phyloP scores from a whole-genome alignment of 2,888 invertebrate species.

The Conus canariensis region DNA sequence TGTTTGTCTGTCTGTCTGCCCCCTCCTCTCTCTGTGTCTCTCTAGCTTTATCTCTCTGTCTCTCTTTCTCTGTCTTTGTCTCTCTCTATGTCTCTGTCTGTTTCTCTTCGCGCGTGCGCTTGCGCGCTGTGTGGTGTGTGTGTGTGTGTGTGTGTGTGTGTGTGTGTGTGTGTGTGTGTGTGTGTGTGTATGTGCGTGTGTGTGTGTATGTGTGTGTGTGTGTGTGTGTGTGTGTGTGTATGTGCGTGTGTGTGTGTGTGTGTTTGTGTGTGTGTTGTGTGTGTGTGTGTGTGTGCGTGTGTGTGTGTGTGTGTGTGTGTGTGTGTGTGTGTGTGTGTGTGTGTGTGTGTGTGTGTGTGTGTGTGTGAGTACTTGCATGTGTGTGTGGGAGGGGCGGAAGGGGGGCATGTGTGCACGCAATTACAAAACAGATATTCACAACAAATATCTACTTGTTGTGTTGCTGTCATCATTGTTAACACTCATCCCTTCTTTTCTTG shows the following conservation, averaged over 20 bases:
- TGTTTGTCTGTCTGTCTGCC: too few relatives aligned
- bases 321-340: conserved; percentile 1
- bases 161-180: conserved; percentile 11
- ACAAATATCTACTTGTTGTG: too few relatives aligned
- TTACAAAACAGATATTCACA: too few relatives aligned
- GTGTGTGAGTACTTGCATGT: not conserved
- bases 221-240: not conserved
- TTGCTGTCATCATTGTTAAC: too few relatives aligned
- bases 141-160: conserved; percentile 9
- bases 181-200: not conserved
- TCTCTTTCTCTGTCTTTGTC: too few relatives aligned
- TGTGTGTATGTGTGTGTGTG: not conserved
- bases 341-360: not conserved
- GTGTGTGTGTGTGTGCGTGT: not conserved
- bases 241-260: not conserved
- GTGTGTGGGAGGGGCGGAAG: not conserved
- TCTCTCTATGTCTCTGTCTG: not conserved
- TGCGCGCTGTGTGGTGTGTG: not conserved
- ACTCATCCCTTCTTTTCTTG: too few relatives aligned
- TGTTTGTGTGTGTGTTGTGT: too few relatives aligned
- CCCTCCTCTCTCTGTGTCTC: too few relatives aligned
- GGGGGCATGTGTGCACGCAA: too few relatives aligned
- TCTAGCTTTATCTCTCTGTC: too few relatives aligned
- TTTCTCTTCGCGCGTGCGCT: not conserved
- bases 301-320: conserved; percentile 1